Conservation (phyloP, 2,113 vertebrate genomes). For the Leptocoma aspasia region DNA sequence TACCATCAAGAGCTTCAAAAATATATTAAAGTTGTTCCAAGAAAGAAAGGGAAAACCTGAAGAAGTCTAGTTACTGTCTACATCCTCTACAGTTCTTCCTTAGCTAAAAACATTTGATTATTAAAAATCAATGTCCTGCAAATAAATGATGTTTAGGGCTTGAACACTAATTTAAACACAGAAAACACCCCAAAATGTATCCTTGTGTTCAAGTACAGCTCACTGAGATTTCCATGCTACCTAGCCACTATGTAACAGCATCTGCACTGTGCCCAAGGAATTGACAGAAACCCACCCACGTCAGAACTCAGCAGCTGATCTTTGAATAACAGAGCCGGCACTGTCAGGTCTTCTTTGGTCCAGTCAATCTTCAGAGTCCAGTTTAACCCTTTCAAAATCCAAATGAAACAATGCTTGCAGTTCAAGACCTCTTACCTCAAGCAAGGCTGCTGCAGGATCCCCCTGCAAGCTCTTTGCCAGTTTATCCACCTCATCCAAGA, state of each 20-base stretch:
- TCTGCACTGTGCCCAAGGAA: background rate
- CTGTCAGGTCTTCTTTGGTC: background rate
- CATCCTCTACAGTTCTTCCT: background rate
- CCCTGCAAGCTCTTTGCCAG: constrained; percentile 94
- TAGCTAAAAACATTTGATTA: background rate
- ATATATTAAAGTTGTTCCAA: background rate
- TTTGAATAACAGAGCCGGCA: background rate
- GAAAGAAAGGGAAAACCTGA: background rate
- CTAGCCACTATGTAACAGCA: background rate
- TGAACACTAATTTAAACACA: background rate
- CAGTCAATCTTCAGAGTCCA: background rate
- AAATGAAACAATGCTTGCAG: background rate
- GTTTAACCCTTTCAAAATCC: background rate
- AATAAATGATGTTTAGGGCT: background rate
- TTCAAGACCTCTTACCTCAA: constrained; percentile 83
- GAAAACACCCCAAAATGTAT: background rate
- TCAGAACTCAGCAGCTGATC: background rate
- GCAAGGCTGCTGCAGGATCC: constrained; percentile 92
- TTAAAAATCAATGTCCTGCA: background rate
- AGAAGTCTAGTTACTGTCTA: background rate
- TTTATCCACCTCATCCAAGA: constrained; percentile 96
- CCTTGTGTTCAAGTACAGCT: background rate
- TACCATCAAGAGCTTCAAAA: background rate
- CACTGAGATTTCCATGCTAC: background rate
- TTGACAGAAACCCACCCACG: background rate